Evolutionary conservation across 2,888 invertebrate genomes (phyloP).

Genomic region (Poecilus cupreus): DNA sequence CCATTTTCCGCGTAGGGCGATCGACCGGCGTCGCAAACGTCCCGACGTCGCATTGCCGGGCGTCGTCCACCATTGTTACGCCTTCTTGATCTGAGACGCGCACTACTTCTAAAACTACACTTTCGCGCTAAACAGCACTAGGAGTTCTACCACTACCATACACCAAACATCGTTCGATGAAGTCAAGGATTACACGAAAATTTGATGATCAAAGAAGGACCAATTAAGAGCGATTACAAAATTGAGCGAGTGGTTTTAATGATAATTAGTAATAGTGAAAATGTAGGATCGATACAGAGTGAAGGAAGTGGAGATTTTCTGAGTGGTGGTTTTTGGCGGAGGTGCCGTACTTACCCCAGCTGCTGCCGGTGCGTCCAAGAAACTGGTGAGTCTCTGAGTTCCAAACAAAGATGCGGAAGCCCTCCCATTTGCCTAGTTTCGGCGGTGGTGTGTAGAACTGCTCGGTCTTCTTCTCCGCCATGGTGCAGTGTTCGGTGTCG

Average conservation of each 20-base stretch:
- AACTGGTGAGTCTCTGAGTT: slow-evolving; percentile 94
- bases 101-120: neutral
- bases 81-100: slow-evolving; percentile 18
- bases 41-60: slow-evolving; percentile 61
- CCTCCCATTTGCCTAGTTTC: slow-evolving; percentile 89
- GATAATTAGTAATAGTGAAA: no score
- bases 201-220: no score
- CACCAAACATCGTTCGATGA: neutral
- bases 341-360: slow-evolving; percentile 89
- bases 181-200: no score
- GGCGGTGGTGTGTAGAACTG: slow-evolving; percentile 88
- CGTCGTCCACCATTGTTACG: slow-evolving; percentile 66
- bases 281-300: no score
- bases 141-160: neutral
- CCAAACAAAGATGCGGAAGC: slow-evolving; percentile 90
- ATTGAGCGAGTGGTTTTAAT: no score
- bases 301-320: neutral
- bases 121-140: slow-evolving; percentile 12
- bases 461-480: slow-evolving; percentile 87
- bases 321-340: slow-evolving; percentile 2
- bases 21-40: slow-evolving; percentile 56
- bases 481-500: slow-evolving; percentile 67
- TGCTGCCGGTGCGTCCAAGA: slow-evolving; percentile 91
- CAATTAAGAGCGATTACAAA: no score
- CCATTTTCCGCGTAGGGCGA: slow-evolving; percentile 26